Evolutionary conservation across 1,140 invertebrate species (phyloP), one percentile per base, ranked within the genome.

Genomic region (Sogatella furcifera): DNA sequence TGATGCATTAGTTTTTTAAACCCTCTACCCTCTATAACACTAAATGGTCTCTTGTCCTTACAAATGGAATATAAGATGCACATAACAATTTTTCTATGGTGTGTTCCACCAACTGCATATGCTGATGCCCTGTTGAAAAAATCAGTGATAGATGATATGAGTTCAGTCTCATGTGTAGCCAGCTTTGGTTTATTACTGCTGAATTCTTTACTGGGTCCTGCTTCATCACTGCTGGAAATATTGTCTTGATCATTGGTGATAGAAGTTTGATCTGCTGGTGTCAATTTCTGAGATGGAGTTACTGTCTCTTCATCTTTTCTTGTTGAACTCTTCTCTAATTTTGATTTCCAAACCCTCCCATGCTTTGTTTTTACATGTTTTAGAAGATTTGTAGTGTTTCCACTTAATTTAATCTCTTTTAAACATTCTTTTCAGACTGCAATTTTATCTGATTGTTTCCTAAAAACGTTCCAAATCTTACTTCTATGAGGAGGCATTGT

Each of bases 31-130:
- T 57, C 38, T 8, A 57, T 3, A 4, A 57, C 43, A 9, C 13
- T 3, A 57, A 57, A 57, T n/a, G 56, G 56, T 19, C 56, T 31
- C 4, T 43, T 57, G 56, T 57, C 56, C 15, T 57, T 57, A 44
- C 56, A 57, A 13, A 57, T 57, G 31, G n/a, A 38, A 31, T 9
- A 31, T 15, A 38, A 38, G 6, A 56, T n/a, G n/a, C n/a, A n/a
- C n/a, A n/a, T n/a, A 28, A 54, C 24, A 54, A 31, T 31, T 31
- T 31, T 31, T 10, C 31, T 31, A 31, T 4, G 10, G 31, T 31
- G 31, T 31, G 4, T 31, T 10, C 55, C 55, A 2, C 55, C 55
- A 8, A 31, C 55, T 6, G 10, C 31, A 38, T 34, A 56, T n/a
- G 11, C 6, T 56, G 10, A 15, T 19, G 3, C n/a, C 14, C 15